phyloP scores from a whole-genome alignment of 1,140 invertebrate species.

The Sitophilus oryzae region DNA sequence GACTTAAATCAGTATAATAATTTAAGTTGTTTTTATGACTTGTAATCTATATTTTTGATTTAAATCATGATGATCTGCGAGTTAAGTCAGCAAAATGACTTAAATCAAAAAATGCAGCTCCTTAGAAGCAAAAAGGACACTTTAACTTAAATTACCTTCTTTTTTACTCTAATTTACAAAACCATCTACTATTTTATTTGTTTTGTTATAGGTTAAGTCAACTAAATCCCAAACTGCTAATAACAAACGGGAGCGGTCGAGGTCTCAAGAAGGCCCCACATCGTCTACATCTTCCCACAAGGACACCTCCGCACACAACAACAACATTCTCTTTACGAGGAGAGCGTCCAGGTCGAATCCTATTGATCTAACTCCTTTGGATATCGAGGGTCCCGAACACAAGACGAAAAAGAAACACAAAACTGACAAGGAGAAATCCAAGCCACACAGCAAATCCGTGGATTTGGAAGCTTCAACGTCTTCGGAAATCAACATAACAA shows the following conservation, averaged over 20 bases:
- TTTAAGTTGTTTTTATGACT: too few relatives aligned
- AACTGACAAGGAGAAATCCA: conserved; percentile 4
- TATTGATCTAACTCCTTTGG: conserved; percentile 6
- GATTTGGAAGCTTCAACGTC: conserved; percentile 6
- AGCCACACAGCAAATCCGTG: neutral
- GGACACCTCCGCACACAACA: neutral
- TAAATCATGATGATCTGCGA: too few relatives aligned
- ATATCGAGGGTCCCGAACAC: conserved; percentile 11
- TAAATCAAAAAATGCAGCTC: too few relatives aligned
- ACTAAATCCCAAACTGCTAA: neutral
- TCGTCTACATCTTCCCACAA: neutral
- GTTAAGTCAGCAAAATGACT: too few relatives aligned
- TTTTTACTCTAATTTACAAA: too few relatives aligned
- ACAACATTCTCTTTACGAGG: neutral
- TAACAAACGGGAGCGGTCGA: conserved; percentile 6
- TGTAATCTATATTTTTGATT: too few relatives aligned
- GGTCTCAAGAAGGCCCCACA: conserved; percentile 1
- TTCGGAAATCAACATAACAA: neutral
- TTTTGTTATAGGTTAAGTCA: conserved; percentile 3
- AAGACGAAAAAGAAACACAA: conserved; percentile 5
- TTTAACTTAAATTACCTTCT: too few relatives aligned
- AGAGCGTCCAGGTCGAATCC: conserved; percentile 14
- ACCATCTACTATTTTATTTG: too few relatives aligned
- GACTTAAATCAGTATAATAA: too few relatives aligned
- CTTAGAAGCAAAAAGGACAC: too few relatives aligned